Base-by-base conservation (phyloP, 2,888 invertebrate species). In the Tethea ocularis region DNA sequence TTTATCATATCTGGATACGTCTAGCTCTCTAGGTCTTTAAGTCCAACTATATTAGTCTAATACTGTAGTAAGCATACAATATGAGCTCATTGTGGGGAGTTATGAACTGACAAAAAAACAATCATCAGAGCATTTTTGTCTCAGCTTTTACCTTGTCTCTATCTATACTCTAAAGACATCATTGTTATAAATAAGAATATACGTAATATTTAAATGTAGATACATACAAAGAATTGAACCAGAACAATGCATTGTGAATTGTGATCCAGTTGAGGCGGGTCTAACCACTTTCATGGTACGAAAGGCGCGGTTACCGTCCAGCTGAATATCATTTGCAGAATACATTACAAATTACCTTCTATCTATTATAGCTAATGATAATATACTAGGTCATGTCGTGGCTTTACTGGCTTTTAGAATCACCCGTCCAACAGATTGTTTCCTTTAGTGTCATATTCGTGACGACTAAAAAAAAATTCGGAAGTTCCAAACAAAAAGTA, bases 291-390 rank as follows among this genome's bases (percentile, higher is more conserved):
- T 46, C 46, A 20, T 46, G 20, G 20, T 46, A 46, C 46, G 17
- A 20, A 20, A 46, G 46, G 46, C 46, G 46, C 46, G 46, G 46
- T 10, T 20, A 20, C 17, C 46, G 46, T 10, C 46, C 46, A 46
- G n/a, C 46, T 20, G 46, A 46, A 46, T 46, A 46, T 46, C 17
- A 46, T 46, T 46, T 46, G 20, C 46, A 46, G 46, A 46, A 46
- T 46, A 46, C 46, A 46, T 46, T 46, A 46, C 46, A 46, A 46
- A 46, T 46, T 46, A 46, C 46, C 46, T 46, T 17, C 46, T 20
- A 20, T 46, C 46, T 46, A 20, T 46, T 20, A 10, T 46, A n/a
- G 20, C 46, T 46, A 46, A 46, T 46, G 46, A 46, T 20, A 6
- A 20, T 10, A 41, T 17, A n/a, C 17, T 41, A 10, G 46, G 20